These are phyloP conservation scores for Cyclura pinguis DNA, from an alignment of 2,797 vertebrate genomes.

Conservation along the genomic window DNA sequence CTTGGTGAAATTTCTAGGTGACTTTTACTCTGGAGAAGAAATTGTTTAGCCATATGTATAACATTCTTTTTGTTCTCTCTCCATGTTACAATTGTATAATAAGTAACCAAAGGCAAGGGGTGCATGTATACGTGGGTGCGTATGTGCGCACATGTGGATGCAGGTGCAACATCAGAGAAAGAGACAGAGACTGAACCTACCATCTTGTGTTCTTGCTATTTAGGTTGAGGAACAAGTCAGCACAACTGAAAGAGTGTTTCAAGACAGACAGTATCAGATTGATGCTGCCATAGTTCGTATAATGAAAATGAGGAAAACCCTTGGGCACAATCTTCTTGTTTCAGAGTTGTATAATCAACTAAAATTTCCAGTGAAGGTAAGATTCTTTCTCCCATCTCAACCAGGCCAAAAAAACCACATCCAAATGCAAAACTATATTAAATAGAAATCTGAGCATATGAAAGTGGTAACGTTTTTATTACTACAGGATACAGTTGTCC, in stretches of 20 bases:
- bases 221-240: slow-evolving; percentile 94
- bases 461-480: background rate
- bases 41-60: background rate
- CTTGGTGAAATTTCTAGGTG: background rate
- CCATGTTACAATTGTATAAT: background rate
- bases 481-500: background rate
- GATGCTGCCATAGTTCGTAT: slow-evolving; percentile 93
- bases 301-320: slow-evolving; percentile 97
- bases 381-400: background rate
- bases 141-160: no score
- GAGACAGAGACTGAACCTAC: background rate
- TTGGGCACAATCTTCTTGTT: slow-evolving; percentile 93
- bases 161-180: background rate
- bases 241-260: slow-evolving; percentile 94
- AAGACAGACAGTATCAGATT: slow-evolving; percentile 94
- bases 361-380: slow-evolving; percentile 94
- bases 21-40: background rate
- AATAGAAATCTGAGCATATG: background rate
- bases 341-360: slow-evolving; percentile 95
- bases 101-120: background rate
- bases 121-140: background rate
- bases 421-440: background rate
- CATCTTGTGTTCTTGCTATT: slow-evolving; percentile 25
- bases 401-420: no score
- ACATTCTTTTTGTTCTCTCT: background rate